phyloP scores from a whole-genome alignment of 2,888 invertebrate species.

The Ennomos quercinarius region DNA sequence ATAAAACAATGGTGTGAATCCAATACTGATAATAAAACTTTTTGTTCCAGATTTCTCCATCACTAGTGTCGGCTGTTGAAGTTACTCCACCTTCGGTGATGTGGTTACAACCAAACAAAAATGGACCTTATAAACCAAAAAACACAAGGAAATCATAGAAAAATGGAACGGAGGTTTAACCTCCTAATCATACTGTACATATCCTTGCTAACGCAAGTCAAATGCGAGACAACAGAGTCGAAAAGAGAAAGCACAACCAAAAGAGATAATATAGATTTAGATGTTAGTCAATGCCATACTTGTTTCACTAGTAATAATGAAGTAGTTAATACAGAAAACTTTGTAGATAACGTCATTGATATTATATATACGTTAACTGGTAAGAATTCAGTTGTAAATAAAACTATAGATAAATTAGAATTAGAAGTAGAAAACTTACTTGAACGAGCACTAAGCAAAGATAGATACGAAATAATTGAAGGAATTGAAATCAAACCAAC shows the following conservation, averaged over 20 bases:
- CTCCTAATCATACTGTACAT: conserved; percentile 65
- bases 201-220: conserved; percentile 58
- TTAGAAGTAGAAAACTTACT: conserved; percentile 83
- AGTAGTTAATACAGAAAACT: conserved; percentile 43
- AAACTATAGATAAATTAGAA: conserved; percentile 72
- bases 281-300: conserved; percentile 77
- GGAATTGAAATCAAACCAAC: conserved; percentile 81
- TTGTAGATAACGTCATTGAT: conserved; percentile 63
- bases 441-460: conserved; percentile 83
- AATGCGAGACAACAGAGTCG: conserved; percentile 60
- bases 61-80: conserved; percentile 45
- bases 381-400: conserved; percentile 65
- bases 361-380: conserved; percentile 62
- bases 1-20: conserved; percentile 33
- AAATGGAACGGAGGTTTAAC: conserved; percentile 66
- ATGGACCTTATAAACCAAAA: conserved; percentile 64
- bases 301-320: conserved; percentile 68
- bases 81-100: conserved; percentile 60
- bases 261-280: conserved; percentile 59
- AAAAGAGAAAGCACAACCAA: conserved; percentile 62
- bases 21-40: conserved; percentile 24
- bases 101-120: conserved; percentile 62
- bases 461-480: conserved; percentile 84
- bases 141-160: conserved; percentile 54
- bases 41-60: conserved; percentile 68